A percentile compares a stretch with the other conserved stretches of the same genome.
phyloP scores from a whole-genome alignment of 2,888 invertebrate genomes.

The Neocrepidodera transversa region DNA sequence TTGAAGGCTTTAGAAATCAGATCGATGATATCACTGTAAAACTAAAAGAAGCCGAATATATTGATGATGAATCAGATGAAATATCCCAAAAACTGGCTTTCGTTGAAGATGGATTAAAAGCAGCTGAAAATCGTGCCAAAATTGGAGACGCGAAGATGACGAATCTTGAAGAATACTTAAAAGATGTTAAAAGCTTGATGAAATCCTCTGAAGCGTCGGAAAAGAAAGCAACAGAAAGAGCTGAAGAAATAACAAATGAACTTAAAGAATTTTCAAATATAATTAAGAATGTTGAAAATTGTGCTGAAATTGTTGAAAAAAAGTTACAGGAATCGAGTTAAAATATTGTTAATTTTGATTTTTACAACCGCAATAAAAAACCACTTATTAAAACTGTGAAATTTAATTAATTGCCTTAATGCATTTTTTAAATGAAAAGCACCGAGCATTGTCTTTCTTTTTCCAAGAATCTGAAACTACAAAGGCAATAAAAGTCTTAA shows the following conservation, averaged over 20 bases:
- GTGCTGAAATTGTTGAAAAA: background rate
- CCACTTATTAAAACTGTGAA: background rate
- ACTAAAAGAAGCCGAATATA: background rate
- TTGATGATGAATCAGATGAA: background rate
- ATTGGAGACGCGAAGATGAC: background rate
- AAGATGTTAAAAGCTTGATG: background rate
- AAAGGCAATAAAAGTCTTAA: slow-evolving; percentile 42
- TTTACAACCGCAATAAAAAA: no score
- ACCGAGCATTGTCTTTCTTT: background rate
- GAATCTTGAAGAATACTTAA: background rate
- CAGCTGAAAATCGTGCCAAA: background rate
- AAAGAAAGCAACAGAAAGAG: background rate
- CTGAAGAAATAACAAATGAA: background rate
- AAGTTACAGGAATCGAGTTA: no score
- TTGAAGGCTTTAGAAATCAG: background rate
- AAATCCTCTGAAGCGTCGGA: background rate
- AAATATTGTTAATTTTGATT: no score
- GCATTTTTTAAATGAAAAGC: slow-evolving; percentile 20
- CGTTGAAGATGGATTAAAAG: background rate
- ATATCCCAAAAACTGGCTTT: background rate
- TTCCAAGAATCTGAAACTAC: slow-evolving; percentile 21
- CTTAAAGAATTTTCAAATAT: background rate
- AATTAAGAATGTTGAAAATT: background rate
- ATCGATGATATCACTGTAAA: background rate
- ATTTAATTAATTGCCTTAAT: slow-evolving; percentile 14